Percentiles rank a stretch among this genome's conserved stretches.
These are phyloP conservation scores for Aurelia sp. DNA, from an alignment of 30 jellyfish, hydroid and myxozoan species.

Conservation along the genomic window DNA sequence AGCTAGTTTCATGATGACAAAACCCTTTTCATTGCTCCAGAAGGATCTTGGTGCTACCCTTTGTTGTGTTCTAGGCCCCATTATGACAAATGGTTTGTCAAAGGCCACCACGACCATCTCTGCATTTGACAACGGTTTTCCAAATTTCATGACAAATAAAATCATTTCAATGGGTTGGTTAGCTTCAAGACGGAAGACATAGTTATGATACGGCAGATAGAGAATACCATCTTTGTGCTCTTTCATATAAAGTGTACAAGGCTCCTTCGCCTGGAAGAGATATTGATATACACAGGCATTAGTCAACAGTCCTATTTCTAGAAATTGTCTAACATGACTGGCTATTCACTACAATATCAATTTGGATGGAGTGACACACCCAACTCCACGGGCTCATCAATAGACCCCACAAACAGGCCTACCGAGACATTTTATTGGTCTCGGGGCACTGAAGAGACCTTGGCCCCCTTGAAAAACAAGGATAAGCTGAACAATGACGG, in stretches of 20 bases:
- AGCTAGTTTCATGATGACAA: slow-evolving; percentile 14
- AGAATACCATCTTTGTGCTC: slow-evolving; percentile 47
- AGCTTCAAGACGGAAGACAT: slow-evolving; percentile 43
- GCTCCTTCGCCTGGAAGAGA: slow-evolving; percentile 9
- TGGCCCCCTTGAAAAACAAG: too few relatives aligned
- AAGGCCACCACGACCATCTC: slow-evolving; percentile 3
- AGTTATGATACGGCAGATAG: slow-evolving; percentile 4
- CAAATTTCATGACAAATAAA: slow-evolving; percentile 54
- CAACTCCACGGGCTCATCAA: too few relatives aligned
- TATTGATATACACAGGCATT: not conserved
- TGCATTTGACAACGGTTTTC: slow-evolving; percentile 34
- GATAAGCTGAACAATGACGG: too few relatives aligned
- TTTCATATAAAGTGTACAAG: slow-evolving; percentile 13
- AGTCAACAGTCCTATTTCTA: not conserved
- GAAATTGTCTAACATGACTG: too few relatives aligned
- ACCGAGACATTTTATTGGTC: too few relatives aligned
- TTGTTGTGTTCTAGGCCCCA: not conserved
- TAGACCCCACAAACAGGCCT: too few relatives aligned
- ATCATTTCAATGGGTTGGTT: slow-evolving; percentile 15
- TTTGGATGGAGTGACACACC: too few relatives aligned
- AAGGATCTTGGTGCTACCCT: not conserved
- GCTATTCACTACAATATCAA: too few relatives aligned
- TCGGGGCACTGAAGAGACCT: too few relatives aligned
- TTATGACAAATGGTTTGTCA: not conserved
- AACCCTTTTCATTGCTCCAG: slow-evolving; percentile 15